Evolutionary conservation across 2,113 vertebrate species (phyloP), one percentile per base, ranked within the genome.

Genomic region (Athene cunicularia): DNA sequence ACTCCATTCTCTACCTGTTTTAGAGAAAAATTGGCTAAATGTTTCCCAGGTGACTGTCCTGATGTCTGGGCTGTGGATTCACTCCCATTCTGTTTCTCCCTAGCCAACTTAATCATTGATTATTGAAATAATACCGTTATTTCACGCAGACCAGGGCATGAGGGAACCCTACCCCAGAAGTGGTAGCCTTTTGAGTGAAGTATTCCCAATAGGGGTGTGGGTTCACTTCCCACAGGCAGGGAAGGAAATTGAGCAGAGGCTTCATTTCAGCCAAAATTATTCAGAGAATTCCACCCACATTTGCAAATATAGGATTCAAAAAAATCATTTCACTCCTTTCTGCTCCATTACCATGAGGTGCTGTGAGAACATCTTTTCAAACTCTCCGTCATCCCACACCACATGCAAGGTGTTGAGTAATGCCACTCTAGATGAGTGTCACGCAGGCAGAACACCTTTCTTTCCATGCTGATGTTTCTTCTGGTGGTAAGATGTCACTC

Each of bases 221-320:
- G 79, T 92, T 95, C 6, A 0, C 85, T 88, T 94, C 58, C 71
- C 88, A 50, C 53, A 50, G 45, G 82, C 90, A 95, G 93, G 55
- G 90, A 85, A 93, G 63, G 50, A 96, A 96, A 94, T 9, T 73
- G 37, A 92, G 90, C 59, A 95, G 92, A 92, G 32, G 15, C 47
- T 94, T 97, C 12, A 90, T 94, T 96, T 86, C 95, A 96, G 81
- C 85, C 88, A 66, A 92, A 96, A 94, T 96, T 96, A 97, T 95
- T 92, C 96, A 96, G 80, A 89, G 47, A 84, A 96, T 96, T 96
- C 96, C 95, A 96, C 96, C 96, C 92, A 93, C 95, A 86, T 93
- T 90, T 86, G 88, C 95, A 92, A 96, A 95, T 83, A 90, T 2
- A 63, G 71, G 87, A 92, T 94, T 96, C 95, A 92, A 92, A 50